Percentiles rank a stretch among this genome's conserved stretches.
phyloP scores from a whole-genome alignment of 2,113 vertebrate species.

The Lepidothrix coronata region DNA sequence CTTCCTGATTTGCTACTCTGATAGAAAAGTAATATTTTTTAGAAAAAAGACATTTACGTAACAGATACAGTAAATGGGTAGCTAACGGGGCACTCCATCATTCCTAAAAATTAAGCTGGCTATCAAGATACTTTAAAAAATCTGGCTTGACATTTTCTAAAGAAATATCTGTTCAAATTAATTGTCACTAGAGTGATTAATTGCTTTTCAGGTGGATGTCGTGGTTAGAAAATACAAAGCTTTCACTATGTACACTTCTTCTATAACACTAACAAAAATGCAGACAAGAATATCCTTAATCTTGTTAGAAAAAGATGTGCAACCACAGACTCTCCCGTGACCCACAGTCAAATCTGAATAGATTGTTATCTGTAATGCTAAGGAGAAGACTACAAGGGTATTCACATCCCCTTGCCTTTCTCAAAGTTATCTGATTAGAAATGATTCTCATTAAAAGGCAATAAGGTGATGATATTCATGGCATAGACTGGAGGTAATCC shows the following conservation, averaged over 20 bases:
- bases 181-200: not conserved
- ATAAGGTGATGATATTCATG: not conserved
- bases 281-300: not conserved
- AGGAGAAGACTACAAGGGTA: not conserved
- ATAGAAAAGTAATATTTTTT: not conserved
- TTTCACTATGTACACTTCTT: not conserved
- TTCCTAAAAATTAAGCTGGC: not conserved
- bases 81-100: not conserved
- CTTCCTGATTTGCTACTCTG: not conserved
- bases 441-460: not conserved
- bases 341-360: not conserved
- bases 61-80: not conserved
- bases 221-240: not conserved
- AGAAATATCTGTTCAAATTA: not conserved
- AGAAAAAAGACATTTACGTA: not conserved
- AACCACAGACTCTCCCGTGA: not conserved
- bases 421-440: not conserved
- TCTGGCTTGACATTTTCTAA: not conserved
- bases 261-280: not conserved
- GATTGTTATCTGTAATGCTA: not conserved
- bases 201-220: not conserved
- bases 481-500: not conserved
- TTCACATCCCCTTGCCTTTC: not conserved
- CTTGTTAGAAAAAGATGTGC: not conserved
- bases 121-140: not conserved